phyloP scores from a whole-genome alignment of 1,140 invertebrate species.

The Fragariocoptes setiger region DNA sequence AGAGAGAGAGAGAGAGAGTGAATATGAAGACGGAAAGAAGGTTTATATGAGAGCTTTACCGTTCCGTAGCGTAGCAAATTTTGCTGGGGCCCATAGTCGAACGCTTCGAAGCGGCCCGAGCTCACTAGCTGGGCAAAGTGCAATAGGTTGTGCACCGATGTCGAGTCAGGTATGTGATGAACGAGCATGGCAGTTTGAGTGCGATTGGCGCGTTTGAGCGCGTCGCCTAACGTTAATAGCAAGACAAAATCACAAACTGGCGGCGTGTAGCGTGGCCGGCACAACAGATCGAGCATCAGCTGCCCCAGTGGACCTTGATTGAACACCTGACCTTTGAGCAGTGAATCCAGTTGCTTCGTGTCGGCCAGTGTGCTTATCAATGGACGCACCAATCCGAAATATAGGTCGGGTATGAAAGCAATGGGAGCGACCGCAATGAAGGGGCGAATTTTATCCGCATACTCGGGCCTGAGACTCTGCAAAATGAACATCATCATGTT shows the following conservation, averaged over 20 bases:
- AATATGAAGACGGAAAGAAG: too few relatives aligned
- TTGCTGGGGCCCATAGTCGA: slow-evolving; percentile 16
- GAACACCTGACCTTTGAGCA: not conserved
- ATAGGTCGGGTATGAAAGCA: slow-evolving; percentile 11
- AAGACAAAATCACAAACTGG: not conserved
- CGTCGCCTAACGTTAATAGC: not conserved
- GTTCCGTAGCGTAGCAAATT: slow-evolving; percentile 19
- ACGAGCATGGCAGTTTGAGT: not conserved
- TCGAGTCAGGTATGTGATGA: slow-evolving; percentile 40
- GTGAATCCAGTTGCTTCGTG: not conserved
- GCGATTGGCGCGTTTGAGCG: not conserved
- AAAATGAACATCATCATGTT: slow-evolving; percentile 29
- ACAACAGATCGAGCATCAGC: not conserved
- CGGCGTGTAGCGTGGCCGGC: not conserved
- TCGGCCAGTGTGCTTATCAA: not conserved
- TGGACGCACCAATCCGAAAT: not conserved
- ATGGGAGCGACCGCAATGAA: slow-evolving; percentile 37
- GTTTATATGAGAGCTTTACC: not conserved
- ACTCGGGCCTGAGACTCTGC: slow-evolving; percentile 26
- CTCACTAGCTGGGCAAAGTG: slow-evolving; percentile 3
- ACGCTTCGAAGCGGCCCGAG: slow-evolving; percentile 5
- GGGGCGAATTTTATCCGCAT: slow-evolving; percentile 23
- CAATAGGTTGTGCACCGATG: slow-evolving; percentile 39
- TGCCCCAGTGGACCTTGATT: not conserved
- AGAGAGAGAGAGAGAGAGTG: too few relatives aligned